Evolutionary conservation across 1,140 invertebrate species (phyloP), one percentile per base, ranked within the genome.

Genomic region (Bombus consobrinus): DNA sequence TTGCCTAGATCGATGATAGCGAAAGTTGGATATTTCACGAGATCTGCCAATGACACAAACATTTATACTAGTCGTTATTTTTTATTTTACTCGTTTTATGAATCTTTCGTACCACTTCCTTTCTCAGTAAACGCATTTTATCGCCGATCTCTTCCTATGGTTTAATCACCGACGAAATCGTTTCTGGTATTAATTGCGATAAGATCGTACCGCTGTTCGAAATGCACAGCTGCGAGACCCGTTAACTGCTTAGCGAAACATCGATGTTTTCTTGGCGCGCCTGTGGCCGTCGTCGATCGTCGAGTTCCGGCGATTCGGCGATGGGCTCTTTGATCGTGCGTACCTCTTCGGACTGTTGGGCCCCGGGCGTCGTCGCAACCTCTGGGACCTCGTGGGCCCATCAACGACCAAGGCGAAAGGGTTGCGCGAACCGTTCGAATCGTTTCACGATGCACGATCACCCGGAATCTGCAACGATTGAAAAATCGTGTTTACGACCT

Each of bases 271-370:
- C 78, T 34, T 64, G 59, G 86, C n/a, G 64, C 13, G 86, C 86
- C 79, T 69, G 71, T 88, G 88, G 88, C 43, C 68, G 62, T 82
- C 74, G 81, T 39, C 81, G 89, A 87, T 87, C 89, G 86, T 43
- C 78, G 81, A 90, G 81, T 87, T 90, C 76, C 76, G 68, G 80
- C 86, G 89, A 90, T 90, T 90, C 88, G 89, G 89, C 89, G 83
- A 90, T 90, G 76, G 86, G 86, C 86, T 88, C 89, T 90, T 90
- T 90, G 89, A 90, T 90, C 89, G 88, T 90, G 79, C 82, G 85
- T 80, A 89, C 86, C 88, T 90, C 64, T 87, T 47, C 80, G 59
- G 80, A 85, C 75, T 62, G 37, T 15, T 32, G 41, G n/a, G 68
- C 86, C 87, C 85, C 69, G 85, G 88, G 90, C 85, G 71, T 64